Base-by-base conservation (phyloP, 2,797 vertebrate genomes). In the Menidia menidia region DNA sequence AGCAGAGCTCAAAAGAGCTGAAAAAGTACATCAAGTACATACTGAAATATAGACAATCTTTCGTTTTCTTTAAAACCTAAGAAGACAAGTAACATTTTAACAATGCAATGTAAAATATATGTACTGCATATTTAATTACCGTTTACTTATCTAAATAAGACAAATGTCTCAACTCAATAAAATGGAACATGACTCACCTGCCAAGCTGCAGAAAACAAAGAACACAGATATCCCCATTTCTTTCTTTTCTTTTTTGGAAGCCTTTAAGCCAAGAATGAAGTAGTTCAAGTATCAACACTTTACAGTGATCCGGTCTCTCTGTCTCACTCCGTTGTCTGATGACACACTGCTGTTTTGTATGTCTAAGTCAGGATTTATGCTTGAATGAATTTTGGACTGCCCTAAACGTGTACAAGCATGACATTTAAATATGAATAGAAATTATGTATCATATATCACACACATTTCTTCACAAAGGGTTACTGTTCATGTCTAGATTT, bases 361-460 rank as follows among this genome's bases (percentile, higher is more conserved):
- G 74, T 77, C 32, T 50, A 42, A 33, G 58, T 53, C 74, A 92
- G 90, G 90, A 90, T 89, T 68, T 65, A 86, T 11, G 75, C 90
- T 83, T 81, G 55, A 88, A 12, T 78, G 75, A 82, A 2, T 25
- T 75, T 44, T 68, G 62, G 60, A 79, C 60, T 41, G 14, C n/a
- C 60, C 54, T 32, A 53, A 25, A 85, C 91, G 88, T 91, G 80
- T 77, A 83, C 86, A 61, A 43, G 55, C 41, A 44, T 32, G 73
- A 15, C 8, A 44, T 60, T 8, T 70, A 55, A 31, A 65, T 32
- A 19, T 8, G 1, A 6, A 39, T 39, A 39, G 5, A 39, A 39
- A 51, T 31, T 13, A 16, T n/a, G 13, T 32, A 33, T 3, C 25
- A 25, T 25, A 2, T 25, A 25, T 25, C 25, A 25, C 25, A 25